These are phyloP conservation scores for Lagocephalus sceleratus DNA, from an alignment of 2,797 vertebrate genomes.

Conservation along the genomic window DNA sequence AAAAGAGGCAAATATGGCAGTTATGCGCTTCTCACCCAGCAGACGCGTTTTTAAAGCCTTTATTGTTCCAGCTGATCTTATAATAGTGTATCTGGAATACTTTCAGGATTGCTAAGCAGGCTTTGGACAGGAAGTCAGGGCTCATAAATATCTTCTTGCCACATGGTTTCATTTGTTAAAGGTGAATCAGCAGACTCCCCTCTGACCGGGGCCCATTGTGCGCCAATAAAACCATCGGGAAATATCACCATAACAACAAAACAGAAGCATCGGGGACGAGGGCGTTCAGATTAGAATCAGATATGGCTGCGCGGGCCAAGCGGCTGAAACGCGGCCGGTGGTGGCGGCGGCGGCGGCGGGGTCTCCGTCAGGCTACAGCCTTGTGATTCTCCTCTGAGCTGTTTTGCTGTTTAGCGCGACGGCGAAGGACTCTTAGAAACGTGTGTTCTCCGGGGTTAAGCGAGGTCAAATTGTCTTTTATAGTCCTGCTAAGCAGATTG, in stretches of 20 bases:
- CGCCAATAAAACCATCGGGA: background rate
- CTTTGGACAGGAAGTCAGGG: no score
- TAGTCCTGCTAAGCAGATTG: no score
- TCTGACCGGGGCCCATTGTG: background rate
- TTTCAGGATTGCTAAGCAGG: no score
- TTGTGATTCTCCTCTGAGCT: slow-evolving; percentile 30
- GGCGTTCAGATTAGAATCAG: background rate
- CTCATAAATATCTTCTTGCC: background rate
- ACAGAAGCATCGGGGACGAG: background rate
- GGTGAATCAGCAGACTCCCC: slow-evolving; percentile 6
- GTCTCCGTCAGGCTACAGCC: slow-evolving; percentile 30
- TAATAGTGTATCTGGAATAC: no score
- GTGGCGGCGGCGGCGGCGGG: no score
- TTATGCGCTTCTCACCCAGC: no score
- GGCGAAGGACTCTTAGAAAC: background rate
- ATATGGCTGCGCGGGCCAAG: background rate
- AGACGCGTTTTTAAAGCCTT: no score
- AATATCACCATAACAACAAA: background rate
- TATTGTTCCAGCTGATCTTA: no score
- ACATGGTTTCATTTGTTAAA: slow-evolving; percentile 5
- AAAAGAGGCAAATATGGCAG: background rate
- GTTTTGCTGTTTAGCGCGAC: slow-evolving; percentile 6
- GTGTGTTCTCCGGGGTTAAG: background rate
- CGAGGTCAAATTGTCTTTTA: background rate
- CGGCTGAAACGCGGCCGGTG: background rate